Conservation (phyloP, 2,888 invertebrate genomes). For the Dexiosoma caninum region DNA sequence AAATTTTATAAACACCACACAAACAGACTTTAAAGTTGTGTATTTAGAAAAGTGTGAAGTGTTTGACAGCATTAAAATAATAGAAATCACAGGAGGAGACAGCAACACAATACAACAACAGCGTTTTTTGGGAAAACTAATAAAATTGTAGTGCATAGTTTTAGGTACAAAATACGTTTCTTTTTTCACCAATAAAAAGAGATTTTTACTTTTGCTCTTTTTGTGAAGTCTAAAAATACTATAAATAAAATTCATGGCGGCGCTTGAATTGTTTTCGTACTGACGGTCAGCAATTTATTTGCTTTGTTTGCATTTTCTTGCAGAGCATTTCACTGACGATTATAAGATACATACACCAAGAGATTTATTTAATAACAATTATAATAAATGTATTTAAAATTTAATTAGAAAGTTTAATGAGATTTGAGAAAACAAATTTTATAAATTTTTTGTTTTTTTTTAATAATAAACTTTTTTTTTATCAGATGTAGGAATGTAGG, state of each 20-base stretch:
- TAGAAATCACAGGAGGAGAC: neutral
- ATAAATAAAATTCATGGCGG: neutral
- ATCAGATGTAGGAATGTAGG: no score
- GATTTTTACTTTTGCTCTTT: neutral
- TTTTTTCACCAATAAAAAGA: constrained; percentile 23
- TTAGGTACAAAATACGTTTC: constrained; percentile 7
- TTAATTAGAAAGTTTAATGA: no score
- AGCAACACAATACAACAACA: neutral
- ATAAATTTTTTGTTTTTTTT: no score
- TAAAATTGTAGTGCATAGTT: constrained; percentile 41
- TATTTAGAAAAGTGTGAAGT: neutral
- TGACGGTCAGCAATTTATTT: neutral
- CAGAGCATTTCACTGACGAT: neutral
- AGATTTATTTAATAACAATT: no score
- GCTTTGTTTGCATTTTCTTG: neutral
- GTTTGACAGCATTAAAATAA: neutral
- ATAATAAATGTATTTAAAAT: no score
- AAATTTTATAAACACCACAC: constrained; percentile 47
- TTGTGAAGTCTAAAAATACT: neutral
- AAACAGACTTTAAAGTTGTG: constrained; percentile 28
- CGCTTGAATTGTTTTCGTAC: neutral
- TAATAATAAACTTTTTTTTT: no score
- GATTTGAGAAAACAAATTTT: no score
- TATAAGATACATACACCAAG: no score
- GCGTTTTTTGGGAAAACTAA: constrained; percentile 10